Evolutionary conservation across 2,113 vertebrate genomes (phyloP).

Genomic region (Elaphurus davidianus): DNA sequence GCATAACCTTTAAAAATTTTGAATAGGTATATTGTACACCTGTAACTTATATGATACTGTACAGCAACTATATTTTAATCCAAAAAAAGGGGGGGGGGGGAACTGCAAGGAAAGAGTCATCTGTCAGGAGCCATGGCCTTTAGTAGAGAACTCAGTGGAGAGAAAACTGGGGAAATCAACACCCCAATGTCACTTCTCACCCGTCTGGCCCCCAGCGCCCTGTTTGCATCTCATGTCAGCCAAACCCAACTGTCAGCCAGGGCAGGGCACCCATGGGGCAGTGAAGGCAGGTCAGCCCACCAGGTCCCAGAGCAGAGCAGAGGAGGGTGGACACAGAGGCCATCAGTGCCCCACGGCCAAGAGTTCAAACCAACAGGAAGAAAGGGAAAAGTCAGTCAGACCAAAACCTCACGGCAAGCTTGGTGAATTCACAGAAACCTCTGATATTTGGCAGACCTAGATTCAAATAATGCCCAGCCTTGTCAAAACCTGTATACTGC

Average conservation of each 20-base stretch:
- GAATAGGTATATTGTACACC: background rate
- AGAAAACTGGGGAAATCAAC: background rate
- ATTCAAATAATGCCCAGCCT: background rate
- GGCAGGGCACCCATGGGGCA: background rate
- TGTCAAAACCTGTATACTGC: background rate
- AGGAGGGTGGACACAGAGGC: background rate
- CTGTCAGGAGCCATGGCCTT: background rate
- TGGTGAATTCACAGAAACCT: background rate
- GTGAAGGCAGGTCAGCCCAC: background rate
- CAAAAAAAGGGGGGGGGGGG: background rate
- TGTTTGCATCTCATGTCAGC: background rate
- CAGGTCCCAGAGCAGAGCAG: background rate
- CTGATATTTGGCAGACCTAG: background rate
- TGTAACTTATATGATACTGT: background rate
- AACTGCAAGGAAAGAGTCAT: background rate
- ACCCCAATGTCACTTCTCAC: background rate
- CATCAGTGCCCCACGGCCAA: background rate
- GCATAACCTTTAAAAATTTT: background rate
- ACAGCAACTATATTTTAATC: background rate
- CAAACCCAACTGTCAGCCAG: background rate
- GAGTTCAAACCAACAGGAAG: background rate
- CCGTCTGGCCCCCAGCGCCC: background rate
- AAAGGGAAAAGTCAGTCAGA: background rate
- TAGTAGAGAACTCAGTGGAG: background rate
- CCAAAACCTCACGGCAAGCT: background rate